phyloP scores from a whole-genome alignment of 2,888 invertebrate genomes.

The Antheraea assamensis region DNA sequence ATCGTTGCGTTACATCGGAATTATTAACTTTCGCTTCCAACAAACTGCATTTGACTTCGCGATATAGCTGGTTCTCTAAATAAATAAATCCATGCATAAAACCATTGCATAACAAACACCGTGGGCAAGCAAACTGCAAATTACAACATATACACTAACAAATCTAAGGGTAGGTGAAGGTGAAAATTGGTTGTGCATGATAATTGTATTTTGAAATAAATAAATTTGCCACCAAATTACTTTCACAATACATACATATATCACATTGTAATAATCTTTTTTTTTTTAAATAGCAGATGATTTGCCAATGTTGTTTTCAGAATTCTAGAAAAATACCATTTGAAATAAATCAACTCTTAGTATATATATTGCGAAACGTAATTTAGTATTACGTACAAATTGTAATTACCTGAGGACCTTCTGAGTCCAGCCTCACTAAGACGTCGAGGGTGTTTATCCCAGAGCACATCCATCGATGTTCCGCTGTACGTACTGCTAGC shows the following conservation, averaged over 20 bases:
- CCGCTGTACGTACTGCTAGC: conserved; percentile 83
- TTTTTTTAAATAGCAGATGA: neutral
- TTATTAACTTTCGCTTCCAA: conserved; percentile 62
- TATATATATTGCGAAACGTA: conserved; percentile 30
- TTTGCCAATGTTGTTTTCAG: neutral
- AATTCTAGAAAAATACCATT: neutral
- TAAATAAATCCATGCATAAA: conserved; percentile 48
- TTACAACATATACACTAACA: conserved; percentile 5
- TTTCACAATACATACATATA: conserved; percentile 4
- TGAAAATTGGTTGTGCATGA: conserved; percentile 8
- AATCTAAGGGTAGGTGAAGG: conserved; percentile 1
- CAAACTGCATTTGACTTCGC: conserved; percentile 79
- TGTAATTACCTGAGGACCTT: conserved; percentile 87
- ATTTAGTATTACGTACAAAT: conserved; percentile 34
- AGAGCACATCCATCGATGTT: conserved; percentile 87
- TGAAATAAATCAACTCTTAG: neutral
- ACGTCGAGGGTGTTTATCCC: conserved; percentile 88
- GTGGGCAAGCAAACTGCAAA: conserved; percentile 33
- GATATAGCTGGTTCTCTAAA: conserved; percentile 39
- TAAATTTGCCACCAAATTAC: neutral
- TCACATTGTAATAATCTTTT: neutral
- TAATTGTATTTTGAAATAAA: neutral
- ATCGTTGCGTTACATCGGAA: conserved; percentile 56
- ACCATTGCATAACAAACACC: conserved; percentile 51
- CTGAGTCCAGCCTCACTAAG: conserved; percentile 89